Evolutionary conservation across 2,797 vertebrate genomes (phyloP), one percentile per base, ranked within the genome.

Genomic region (Sebastes kiyomatsui): DNA sequence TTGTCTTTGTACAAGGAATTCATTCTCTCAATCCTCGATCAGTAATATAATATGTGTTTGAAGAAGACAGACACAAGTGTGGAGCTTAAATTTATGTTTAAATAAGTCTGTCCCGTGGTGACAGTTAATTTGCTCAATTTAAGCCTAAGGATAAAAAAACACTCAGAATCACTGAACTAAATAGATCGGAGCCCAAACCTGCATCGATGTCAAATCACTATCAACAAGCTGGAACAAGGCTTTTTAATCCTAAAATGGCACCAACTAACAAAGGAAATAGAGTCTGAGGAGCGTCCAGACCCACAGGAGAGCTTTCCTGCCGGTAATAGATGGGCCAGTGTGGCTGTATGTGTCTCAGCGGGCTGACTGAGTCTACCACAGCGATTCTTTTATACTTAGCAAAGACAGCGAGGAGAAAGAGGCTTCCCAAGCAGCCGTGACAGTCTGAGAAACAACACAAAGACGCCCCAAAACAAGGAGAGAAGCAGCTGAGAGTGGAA

Each of bases 391-490:
- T 68, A 74, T 64, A 73, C 77, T 84, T 72, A 75, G 67, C 72
- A 55, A 38, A 72, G 75, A 67, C 67, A 67, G 73, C 7, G 30
- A 60, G 62, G 72, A 56, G 66, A 71, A 76, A 74, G 75, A 72
- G 79, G 80, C 67, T 77, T 67, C 49, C 60, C 61, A 22, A 75
- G 68, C 64, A 81, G 79, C 87, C 67, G 72, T 69, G 82, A 84
- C 80, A 69, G 77, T 46, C 69, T 20, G 46, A 69, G 62, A 49
- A 42, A 64, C 80, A 33, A 28, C 52, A 66, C 42, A 64, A 67
- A 83, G 68, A 81, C 8, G 5, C 46, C 49, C 58, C 23, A 35
- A 78, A 82, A 82, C 72, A 78, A 75, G 76, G 38, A 32, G 70
- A 33, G 71, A 38, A 25, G 80, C 69, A 72, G 73, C 60, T 28